Evolutionary conservation across 2,113 vertebrate species (phyloP), one percentile per base, ranked within the genome.

Genomic region (Pogona vitticeps): DNA sequence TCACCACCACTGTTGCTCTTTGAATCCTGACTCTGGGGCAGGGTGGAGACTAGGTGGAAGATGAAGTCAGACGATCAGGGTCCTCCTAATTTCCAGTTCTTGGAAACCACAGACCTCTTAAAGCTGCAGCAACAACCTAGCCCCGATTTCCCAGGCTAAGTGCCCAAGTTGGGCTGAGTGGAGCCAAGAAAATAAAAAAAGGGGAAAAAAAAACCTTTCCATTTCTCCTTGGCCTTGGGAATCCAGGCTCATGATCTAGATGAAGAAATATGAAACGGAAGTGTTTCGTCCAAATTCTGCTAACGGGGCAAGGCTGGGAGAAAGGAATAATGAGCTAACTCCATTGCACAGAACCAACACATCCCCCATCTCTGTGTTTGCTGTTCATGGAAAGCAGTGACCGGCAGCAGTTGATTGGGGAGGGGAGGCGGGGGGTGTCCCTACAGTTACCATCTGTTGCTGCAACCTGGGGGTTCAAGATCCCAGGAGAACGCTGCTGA

Each of bases 391-490:
- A 58, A 8, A 82, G 90, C 90, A 20, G 85, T 88, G 93, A 78
- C 88, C 2, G 0, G 79, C 1, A 33, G 83, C 2, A 0, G 61
- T 89, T 91, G 91, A 82, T 86, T 88, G 78, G 88, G 83, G 86
- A 90, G 90, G 36, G 58, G n/a, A 10, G 33, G 26, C 58, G 31
- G 40, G 59, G 58, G 3, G 3, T 0, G 58, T 61, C 89, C 85
- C 91, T 0, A 2, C 6, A 0, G 85, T 84, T 91, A 90, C 93
- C 94, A 94, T 93, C 95, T 95, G 94, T 93, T 87, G n/a, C 91
- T 77, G 91, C 87, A 89, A 82, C 88, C 90, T 90, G 87, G 0
- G 0, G 71, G 72, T 89, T 83, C 61, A 76, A 0, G 28, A 73
- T 90, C 88, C 71, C 89, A 0, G 0, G 79, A 81, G 82, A 87